These are phyloP conservation scores for Trematomus loennbergii DNA, from an alignment of 2,113 vertebrate species.

Conservation along the genomic window DNA sequence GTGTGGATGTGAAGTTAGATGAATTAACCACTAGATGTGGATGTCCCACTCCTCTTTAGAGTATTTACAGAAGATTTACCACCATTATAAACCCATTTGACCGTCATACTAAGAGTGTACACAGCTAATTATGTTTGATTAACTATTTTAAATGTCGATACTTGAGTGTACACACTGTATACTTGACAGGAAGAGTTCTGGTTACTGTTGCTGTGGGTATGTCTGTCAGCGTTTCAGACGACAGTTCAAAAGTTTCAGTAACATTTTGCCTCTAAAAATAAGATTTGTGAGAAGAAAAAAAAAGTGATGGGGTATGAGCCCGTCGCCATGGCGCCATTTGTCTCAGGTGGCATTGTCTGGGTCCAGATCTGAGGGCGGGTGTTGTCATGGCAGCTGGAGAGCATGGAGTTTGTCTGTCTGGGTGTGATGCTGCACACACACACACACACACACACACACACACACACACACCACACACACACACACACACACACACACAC, in stretches of 20 bases:
- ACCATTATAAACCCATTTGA: not conserved
- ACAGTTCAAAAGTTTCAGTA: constrained; percentile 12
- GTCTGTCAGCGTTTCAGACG: too few relatives aligned
- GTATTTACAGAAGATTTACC: not conserved
- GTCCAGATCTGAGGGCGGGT: constrained; percentile 67
- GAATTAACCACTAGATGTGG: constrained; percentile 25
- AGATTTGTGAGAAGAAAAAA: constrained; percentile 2
- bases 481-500: constrained; percentile 21
- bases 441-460: constrained; percentile 26
- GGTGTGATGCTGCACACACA: constrained; percentile 60
- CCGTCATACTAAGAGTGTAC: not conserved
- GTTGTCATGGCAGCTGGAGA: constrained; percentile 77
- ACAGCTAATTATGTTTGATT: not conserved
- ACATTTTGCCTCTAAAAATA: constrained; percentile 32
- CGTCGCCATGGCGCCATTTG: constrained; percentile 67
- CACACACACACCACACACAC: constrained; percentile 18
- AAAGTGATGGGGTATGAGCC: constrained; percentile 32
- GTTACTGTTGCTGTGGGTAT: not conserved
- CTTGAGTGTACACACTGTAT: too few relatives aligned
- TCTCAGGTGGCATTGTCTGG: constrained; percentile 77
- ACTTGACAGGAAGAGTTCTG: not conserved
- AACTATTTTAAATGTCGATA: not conserved
- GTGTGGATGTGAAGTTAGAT: constrained; percentile 55
- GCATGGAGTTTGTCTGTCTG: constrained; percentile 71
- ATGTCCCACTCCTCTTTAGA: not conserved